These are phyloP conservation scores for Bos indicus DNA, from an alignment of 2,113 vertebrate species.

Conservation along the genomic window DNA sequence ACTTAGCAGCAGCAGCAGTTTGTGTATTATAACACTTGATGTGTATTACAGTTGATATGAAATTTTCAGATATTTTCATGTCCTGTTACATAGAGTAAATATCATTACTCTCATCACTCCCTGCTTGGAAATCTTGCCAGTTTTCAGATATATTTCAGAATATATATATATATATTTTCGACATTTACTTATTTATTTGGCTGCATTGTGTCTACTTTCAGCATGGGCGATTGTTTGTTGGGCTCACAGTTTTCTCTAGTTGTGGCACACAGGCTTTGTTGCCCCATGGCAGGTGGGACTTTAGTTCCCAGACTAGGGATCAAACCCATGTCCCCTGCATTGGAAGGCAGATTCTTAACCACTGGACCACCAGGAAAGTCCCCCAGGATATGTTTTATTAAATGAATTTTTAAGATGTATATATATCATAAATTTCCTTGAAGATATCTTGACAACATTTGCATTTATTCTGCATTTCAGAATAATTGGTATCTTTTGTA, in stretches of 20 bases:
- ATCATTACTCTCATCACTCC: background rate
- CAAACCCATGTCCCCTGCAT: background rate
- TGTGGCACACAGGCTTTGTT: background rate
- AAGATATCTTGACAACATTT: background rate
- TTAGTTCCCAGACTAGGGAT: background rate
- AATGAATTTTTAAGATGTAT: background rate
- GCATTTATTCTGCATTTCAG: background rate
- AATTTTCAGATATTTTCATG: background rate
- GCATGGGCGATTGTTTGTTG: background rate
- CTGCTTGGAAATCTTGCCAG: background rate
- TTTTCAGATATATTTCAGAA: background rate
- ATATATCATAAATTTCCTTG: background rate
- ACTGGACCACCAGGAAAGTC: background rate
- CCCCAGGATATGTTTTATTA: background rate
- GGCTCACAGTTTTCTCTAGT: background rate
- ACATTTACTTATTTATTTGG: background rate
- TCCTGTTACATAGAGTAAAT: background rate
- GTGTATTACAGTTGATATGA: background rate
- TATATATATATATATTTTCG: background rate
- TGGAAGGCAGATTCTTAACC: background rate
- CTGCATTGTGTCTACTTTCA: background rate
- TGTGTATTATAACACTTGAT: background rate
- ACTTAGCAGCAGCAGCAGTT: background rate
- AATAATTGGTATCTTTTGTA: background rate
- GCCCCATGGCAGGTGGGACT: background rate